These are phyloP conservation scores for Brachyhypopomus occidentalis DNA, from an alignment of 2,113 vertebrate species.

Conservation along the genomic window DNA sequence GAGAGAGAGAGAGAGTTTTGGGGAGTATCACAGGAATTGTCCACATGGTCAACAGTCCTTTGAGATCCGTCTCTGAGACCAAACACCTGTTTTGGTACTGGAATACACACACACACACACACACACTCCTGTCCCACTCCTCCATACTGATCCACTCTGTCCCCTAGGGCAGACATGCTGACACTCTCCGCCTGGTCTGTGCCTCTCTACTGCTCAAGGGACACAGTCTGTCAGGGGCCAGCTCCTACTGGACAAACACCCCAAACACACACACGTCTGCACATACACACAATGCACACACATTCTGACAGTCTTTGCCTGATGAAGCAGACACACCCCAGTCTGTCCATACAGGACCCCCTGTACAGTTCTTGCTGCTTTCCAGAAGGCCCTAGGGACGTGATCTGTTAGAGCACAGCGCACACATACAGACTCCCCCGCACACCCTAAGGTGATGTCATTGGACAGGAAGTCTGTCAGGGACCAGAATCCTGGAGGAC, in stretches of 20 bases:
- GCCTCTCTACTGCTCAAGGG: constrained; percentile 63
- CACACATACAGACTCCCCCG: constrained; percentile 34
- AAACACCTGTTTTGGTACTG: constrained; percentile 59
- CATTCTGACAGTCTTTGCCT: constrained; percentile 44
- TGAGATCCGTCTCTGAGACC: constrained; percentile 53
- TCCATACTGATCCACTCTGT: constrained; percentile 38
- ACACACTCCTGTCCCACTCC: constrained; percentile 34
- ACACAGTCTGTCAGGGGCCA: constrained; percentile 59
- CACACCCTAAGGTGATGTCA: constrained; percentile 34
- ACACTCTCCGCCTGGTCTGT: constrained; percentile 46
- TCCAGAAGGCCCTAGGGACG: constrained; percentile 48
- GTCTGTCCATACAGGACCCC: constrained; percentile 44
- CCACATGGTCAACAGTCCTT: constrained; percentile 57
- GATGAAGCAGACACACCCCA: constrained; percentile 47
- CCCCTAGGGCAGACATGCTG: constrained; percentile 45
- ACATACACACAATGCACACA: constrained; percentile 23
- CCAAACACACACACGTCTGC: constrained; percentile 27
- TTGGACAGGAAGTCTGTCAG: constrained; percentile 47
- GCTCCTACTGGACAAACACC: constrained; percentile 39
- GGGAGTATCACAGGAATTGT: constrained; percentile 44
- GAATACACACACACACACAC: constrained; percentile 45
- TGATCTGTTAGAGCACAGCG: constrained; percentile 50
- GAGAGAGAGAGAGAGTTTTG: not conserved
- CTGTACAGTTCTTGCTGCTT: constrained; percentile 40
- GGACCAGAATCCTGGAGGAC: constrained; percentile 51